A percentile compares a stretch with the other conserved stretches of the same genome.
Conservation (phyloP, 2,888 invertebrate species). For the Synanthedon myopaeformis region DNA sequence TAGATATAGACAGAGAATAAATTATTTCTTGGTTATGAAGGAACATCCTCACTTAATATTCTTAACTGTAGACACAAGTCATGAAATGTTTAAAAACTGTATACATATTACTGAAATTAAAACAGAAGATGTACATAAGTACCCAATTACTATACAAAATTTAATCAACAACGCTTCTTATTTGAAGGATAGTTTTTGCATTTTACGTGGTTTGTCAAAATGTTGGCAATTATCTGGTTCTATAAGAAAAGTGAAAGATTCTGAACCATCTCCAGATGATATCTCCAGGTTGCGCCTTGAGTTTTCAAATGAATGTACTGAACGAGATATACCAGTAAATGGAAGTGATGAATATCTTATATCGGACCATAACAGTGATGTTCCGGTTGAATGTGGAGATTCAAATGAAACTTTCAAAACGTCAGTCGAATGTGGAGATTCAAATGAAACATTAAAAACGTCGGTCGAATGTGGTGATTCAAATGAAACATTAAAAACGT, state of each 20-base stretch:
- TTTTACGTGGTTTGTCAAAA: conserved; percentile 42
- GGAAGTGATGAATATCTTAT: neutral
- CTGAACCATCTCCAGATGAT: neutral
- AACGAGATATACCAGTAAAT: neutral
- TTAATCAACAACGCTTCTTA: conserved; percentile 39
- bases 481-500: neutral
- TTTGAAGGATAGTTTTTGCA: conserved; percentile 45
- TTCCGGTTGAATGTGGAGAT: neutral
- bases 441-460: neutral
- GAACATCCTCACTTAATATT: conserved; percentile 42
- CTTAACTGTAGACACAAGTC: conserved; percentile 36
- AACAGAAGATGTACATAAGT: conserved; percentile 39
- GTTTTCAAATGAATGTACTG: too few relatives aligned
- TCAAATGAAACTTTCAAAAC: neutral
- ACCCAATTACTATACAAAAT: conserved; percentile 47
- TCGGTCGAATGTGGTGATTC: neutral
- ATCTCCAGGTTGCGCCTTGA: too few relatives aligned
- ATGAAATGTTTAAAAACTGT: conserved; percentile 35
- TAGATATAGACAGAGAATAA: conserved; percentile 43
- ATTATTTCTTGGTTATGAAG: conserved; percentile 42
- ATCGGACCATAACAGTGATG: neutral
- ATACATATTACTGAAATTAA: conserved; percentile 45
- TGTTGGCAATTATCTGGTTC: conserved; percentile 60
- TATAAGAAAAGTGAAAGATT: conserved; percentile 33
- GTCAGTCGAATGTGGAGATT: neutral